A percentile compares a stretch with the other conserved stretches of the same genome.
Conservation (phyloP, 2,113 vertebrate species). For the Phoxinus phoxinus region DNA sequence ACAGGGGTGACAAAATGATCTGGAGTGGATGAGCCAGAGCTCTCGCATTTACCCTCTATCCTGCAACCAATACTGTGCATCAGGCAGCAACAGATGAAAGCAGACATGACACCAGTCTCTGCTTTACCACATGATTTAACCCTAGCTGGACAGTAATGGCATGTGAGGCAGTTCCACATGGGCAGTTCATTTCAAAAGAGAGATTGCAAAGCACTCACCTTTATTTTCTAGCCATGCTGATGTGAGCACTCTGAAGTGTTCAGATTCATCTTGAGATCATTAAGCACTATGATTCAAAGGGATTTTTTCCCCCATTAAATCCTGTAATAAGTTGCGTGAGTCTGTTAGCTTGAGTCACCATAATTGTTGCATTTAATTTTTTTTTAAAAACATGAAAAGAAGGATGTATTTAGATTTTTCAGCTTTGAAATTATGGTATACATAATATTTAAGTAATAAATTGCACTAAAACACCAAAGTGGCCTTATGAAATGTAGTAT, state of each 20-base stretch:
- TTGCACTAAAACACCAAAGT: not conserved
- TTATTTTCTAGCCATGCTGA: not conserved
- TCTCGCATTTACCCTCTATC: slow-evolving; percentile 59
- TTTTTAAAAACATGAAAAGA: not conserved
- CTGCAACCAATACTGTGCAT: slow-evolving; percentile 60
- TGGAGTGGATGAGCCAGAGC: slow-evolving; percentile 55
- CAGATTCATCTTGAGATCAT: not conserved
- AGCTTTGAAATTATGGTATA: not conserved
- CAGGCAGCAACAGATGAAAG: slow-evolving; percentile 70
- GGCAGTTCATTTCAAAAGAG: not conserved
- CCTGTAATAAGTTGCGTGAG: not conserved
- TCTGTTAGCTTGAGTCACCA: not conserved
- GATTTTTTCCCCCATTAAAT: not conserved
- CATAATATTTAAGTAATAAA: not conserved
- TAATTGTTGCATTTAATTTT: too few species aligned
- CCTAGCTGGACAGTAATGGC: not conserved
- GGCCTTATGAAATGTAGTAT: not conserved
- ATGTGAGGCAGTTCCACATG: not conserved
- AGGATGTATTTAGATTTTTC: not conserved
- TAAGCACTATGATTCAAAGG: not conserved
- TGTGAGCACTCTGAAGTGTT: not conserved
- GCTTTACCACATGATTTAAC: not conserved
- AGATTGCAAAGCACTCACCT: not conserved
- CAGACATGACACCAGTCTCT: not conserved
- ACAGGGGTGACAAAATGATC: slow-evolving; percentile 68